phyloP scores from a whole-genome alignment of 2,113 vertebrate genomes.

The Pluvialis apricaria region DNA sequence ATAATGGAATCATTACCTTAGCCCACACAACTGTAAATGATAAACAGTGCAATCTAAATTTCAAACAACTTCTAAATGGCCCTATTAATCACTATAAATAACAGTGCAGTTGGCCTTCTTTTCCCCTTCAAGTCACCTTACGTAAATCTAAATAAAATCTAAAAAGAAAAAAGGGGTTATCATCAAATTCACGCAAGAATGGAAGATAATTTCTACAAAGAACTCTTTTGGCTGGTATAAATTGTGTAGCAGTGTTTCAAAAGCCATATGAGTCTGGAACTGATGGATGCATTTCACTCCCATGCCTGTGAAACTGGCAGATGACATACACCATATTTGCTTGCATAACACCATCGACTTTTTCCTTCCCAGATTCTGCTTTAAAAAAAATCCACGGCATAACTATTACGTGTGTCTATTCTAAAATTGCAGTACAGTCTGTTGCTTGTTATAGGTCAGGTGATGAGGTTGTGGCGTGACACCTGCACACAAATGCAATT shows the following conservation, averaged over 20 bases:
- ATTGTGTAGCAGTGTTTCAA: neutral
- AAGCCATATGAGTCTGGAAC: neutral
- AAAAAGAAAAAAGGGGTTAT: conserved; percentile 22
- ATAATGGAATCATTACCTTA: conserved; percentile 82
- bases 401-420: neutral
- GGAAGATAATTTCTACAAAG: conserved; percentile 3
- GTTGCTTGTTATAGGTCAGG: conserved; percentile 25
- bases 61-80: conserved; percentile 73
- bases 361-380: conserved; percentile 21
- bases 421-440: conserved; percentile 38
- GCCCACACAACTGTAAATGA: conserved; percentile 77
- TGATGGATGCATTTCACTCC: neutral
- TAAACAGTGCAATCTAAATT: conserved; percentile 78
- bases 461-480: neutral
- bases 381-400: neutral
- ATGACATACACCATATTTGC: conserved; percentile 58
- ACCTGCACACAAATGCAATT: neutral
- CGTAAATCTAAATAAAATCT: conserved; percentile 60
- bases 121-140: conserved; percentile 68
- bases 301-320: conserved; percentile 33
- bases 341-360: conserved; percentile 43
- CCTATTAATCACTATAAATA: conserved; percentile 80
- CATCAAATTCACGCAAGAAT: conserved; percentile 22
- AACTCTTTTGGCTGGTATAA: neutral
- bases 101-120: conserved; percentile 55